Evolutionary conservation across 1,140 invertebrate species (phyloP), one percentile per base, ranked within the genome.

Genomic region (Pentalonia nigronervosa): DNA sequence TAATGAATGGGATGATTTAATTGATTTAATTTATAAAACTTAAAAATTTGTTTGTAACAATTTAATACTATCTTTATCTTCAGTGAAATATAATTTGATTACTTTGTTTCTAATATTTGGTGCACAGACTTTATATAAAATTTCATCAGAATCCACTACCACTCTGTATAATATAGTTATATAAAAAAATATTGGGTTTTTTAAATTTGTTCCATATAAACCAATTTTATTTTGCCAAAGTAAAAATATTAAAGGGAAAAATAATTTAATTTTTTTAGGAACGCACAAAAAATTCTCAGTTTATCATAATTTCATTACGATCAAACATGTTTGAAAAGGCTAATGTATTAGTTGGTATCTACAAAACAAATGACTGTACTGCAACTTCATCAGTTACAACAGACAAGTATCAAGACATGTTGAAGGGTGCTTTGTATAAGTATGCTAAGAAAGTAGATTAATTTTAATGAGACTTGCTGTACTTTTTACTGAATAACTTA

Each of bases 271-370:
- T 47, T n/a, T 87, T 87, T 84, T 93, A 98, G 97, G 98, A 99
- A 95, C 96, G 98, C 30, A 99, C 99, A 1, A 98, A 98, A 95
- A 99, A 99, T 95, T 98, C 99, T 0, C 99, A 99, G 95, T 99
- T 99, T 94, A 99, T 99, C 90, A 98, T 99, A 93, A 99, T 99
- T 91, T 99, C 99, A 0, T 96, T 99, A 11, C 96, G 99, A 9
- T 98, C 99, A 84, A 99, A 99, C 95, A 99, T 99, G 99, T 99
- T 99, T 95, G 99, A 99, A 95, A 95, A 99, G 11, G 97, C 98
- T 1, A 98, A 99, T 95, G 96, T 97, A 93, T 95, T 99, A 0
- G 97, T 99, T 7, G 99, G 99, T 2, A 99, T 99, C 93, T 99
- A 98, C 95, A 99, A 99, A 95, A 98, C 98, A 0, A 96, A 97